phyloP scores from a whole-genome alignment of 2,888 invertebrate genomes.

The Protodeltote pygarga region DNA sequence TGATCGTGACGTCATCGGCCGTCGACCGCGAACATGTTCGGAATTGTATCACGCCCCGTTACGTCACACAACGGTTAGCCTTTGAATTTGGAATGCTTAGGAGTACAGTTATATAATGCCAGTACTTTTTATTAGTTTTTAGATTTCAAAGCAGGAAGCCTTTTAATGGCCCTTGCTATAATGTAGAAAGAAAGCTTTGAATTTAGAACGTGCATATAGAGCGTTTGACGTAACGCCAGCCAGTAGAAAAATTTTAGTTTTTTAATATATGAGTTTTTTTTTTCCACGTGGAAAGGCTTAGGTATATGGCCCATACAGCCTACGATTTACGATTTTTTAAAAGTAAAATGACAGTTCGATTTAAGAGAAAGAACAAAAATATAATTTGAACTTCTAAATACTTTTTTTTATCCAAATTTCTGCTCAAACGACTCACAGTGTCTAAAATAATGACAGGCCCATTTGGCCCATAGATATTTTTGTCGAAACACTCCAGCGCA shows the following conservation, averaged over 20 bases:
- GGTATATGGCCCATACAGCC: no score
- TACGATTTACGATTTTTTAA: no score
- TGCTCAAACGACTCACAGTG: no score
- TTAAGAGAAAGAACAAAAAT: no score
- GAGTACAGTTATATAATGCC: slow-evolving; percentile 33
- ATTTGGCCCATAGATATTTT: slow-evolving; percentile 10
- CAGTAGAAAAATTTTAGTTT: no score
- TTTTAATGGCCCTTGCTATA: not conserved
- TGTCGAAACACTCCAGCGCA: slow-evolving; percentile 34
- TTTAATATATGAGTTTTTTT: no score
- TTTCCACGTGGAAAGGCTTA: no score
- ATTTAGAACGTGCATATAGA: not conserved
- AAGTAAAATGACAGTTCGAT: no score
- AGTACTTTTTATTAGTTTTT: slow-evolving; percentile 2
- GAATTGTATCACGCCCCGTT: slow-evolving; percentile 61
- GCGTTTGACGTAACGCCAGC: not conserved
- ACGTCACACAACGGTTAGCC: slow-evolving; percentile 63
- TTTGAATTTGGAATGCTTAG: slow-evolving; percentile 49
- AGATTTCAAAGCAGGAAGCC: not conserved
- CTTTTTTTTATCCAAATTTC: no score
- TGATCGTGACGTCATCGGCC: slow-evolving; percentile 82
- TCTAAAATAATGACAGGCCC: slow-evolving; percentile 3
- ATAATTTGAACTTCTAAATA: no score
- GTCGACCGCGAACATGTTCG: slow-evolving; percentile 63
- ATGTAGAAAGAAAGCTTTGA: not conserved